Evolutionary conservation across 2,113 vertebrate genomes (phyloP).

Genomic region (Acanthochromis polyacanthus): DNA sequence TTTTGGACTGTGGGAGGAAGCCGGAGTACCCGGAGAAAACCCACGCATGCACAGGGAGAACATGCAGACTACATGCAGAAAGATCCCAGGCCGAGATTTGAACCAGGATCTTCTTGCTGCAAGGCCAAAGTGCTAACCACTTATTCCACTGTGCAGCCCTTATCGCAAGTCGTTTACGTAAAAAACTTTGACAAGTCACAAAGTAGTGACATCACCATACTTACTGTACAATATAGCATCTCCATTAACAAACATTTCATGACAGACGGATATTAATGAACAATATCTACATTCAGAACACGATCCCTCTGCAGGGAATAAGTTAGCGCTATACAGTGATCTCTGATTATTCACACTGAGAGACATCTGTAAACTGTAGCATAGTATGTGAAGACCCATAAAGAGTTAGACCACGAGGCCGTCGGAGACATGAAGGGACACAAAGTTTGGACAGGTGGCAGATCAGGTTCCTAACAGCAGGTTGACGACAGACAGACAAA

Average conservation of each 20-base stretch:
- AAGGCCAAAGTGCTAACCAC: too few relatives aligned
- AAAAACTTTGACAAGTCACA: slow-evolving; percentile 72
- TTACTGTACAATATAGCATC: slow-evolving; percentile 81
- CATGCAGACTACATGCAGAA: too few relatives aligned
- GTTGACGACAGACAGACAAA: slow-evolving; percentile 28
- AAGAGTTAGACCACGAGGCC: slow-evolving; percentile 28
- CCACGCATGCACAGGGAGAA: too few relatives aligned
- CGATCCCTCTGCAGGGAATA: slow-evolving; percentile 67
- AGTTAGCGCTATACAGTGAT: slow-evolving; percentile 72
- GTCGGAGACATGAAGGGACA: background rate
- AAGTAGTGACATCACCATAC: slow-evolving; percentile 74
- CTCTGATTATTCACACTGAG: slow-evolving; percentile 62
- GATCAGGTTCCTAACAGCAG: slow-evolving; percentile 33
- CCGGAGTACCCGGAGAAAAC: too few relatives aligned
- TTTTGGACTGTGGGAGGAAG: too few relatives aligned
- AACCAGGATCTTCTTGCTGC: too few relatives aligned
- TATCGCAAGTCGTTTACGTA: slow-evolving; percentile 74
- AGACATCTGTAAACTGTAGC: slow-evolving; percentile 44
- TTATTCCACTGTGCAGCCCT: too few relatives aligned
- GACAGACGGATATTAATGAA: slow-evolving; percentile 70
- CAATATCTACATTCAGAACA: slow-evolving; percentile 80
- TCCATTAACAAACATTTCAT: slow-evolving; percentile 75
- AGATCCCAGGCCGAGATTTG: too few relatives aligned
- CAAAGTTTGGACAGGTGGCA: slow-evolving; percentile 29
- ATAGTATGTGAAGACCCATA: slow-evolving; percentile 42